Percentiles rank a stretch among this genome's conserved stretches.
Conservation (phyloP, 2,797 vertebrate genomes). For the Anguilla pacifica region DNA sequence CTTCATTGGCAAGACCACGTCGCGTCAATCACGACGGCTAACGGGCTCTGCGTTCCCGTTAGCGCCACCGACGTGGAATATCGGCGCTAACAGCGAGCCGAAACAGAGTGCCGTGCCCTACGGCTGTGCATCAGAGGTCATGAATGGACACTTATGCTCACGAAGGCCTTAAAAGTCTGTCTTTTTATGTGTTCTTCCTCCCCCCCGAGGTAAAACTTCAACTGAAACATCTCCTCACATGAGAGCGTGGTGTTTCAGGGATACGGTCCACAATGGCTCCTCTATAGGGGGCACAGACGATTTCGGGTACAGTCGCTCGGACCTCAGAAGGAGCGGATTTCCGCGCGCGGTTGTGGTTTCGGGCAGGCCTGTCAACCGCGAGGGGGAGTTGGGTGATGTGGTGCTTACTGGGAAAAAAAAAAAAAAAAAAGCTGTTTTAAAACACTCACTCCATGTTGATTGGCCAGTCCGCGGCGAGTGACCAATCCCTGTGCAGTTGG, state of each 20-base stretch:
- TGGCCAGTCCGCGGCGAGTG: slow-evolving; percentile 44
- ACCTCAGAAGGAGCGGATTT: not conserved
- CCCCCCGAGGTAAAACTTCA: not conserved
- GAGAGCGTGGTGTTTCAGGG: not conserved
- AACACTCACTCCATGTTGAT: not conserved
- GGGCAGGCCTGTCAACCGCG: not conserved
- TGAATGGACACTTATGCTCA: not conserved
- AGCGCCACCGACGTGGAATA: not conserved
- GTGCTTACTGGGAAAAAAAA: not conserved
- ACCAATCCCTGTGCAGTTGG: slow-evolving; percentile 66
- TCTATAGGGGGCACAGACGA: not conserved
- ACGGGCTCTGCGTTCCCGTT: not conserved
- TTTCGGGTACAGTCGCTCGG: not conserved
- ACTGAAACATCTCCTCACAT: not conserved
- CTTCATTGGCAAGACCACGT: not conserved
- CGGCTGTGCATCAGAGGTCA: not conserved
- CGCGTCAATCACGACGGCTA: not conserved
- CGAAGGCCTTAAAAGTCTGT: not conserved
- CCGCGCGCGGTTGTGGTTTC: not conserved
- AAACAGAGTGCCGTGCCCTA: not conserved
- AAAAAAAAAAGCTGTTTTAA: not conserved
- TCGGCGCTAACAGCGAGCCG: not conserved
- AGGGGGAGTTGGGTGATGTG: not conserved
- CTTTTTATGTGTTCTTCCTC: not conserved
- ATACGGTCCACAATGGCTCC: not conserved